Evolutionary conservation across 2,113 vertebrate genomes (phyloP).

Genomic region (Pterocles gutturalis): DNA sequence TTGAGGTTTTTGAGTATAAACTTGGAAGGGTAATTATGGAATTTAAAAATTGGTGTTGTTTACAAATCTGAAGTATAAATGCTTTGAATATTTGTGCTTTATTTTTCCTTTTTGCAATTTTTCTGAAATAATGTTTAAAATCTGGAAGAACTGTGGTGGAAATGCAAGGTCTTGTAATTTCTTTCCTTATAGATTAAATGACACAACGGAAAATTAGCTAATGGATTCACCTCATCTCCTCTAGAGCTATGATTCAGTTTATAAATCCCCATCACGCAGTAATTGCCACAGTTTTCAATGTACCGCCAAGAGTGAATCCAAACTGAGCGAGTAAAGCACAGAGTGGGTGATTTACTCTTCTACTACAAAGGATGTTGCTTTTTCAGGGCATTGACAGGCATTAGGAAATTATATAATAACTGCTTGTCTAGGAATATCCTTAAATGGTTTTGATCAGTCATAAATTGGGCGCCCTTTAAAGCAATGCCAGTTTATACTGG

Average conservation of each 20-base stretch:
- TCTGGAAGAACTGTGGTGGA: neutral
- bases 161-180: neutral
- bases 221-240: neutral
- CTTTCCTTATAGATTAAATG: neutral
- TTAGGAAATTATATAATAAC: neutral
- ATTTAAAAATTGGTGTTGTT: neutral
- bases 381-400: neutral
- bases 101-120: neutral
- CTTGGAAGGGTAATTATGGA: neutral
- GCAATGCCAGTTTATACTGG: neutral
- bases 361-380: neutral
- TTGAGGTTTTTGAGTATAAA: neutral
- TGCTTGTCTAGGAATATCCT: neutral
- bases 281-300: neutral
- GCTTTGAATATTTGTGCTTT: neutral
- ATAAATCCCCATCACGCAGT: neutral
- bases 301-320: neutral
- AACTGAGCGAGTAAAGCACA: neutral
- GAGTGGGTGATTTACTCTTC: neutral
- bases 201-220: neutral
- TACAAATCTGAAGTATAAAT: neutral
- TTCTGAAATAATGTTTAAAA: neutral
- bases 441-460: neutral
- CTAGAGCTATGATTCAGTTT: neutral
- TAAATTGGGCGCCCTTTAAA: accelerated